Evolutionary conservation across 2,888 invertebrate species (phyloP), one percentile per base, ranked within the genome.

Genomic region (Amblyteles armatorius): DNA sequence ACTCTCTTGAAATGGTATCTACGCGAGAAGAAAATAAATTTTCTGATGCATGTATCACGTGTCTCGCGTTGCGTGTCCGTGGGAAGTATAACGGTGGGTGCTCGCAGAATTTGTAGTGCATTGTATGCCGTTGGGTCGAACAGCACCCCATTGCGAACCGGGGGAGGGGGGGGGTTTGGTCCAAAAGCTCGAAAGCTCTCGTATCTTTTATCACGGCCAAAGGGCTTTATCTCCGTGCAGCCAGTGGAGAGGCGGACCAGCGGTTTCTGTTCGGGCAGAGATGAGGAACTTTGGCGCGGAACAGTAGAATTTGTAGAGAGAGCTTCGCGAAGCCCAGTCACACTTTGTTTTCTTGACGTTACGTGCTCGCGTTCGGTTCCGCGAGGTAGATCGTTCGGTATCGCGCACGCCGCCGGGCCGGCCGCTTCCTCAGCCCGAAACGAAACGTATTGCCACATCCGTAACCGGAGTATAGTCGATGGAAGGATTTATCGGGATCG

Each of bases 401-500:
- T 55, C 78, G 68, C 68, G 67, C 78, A 67, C 72, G 60, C 68
- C 50, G 77, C 16, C 72, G 11, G 67, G 77, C 65, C 73, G 26
- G 81, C 74, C 78, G 73, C 79, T 78, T 84, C 72, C 81, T 81
- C 84, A 73, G 73, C 73, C 63, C 52, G 78, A 81, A 81, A 81
- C 78, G 84, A 87, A 88, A 87, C 84, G 86, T 78, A 88, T 86
- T 80, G 79, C 84, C 79, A 73, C 84, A 86, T 85, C 79, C 82
- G 87, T 85, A 86, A 79, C 84, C 83, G 76, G 79, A 86, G 86
- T 84, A 84, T 82, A 87, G 69, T 67, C 67, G 69, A 68, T 50
- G 57, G 57, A 73, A 74, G 74, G 79, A 88, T 88, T 87, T 88
- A 88, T 87, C 74, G 84, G 83, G 79, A 69, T 74, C 82, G 80